These are phyloP conservation scores for Campylomormyrus tamandua DNA, from an alignment of 2,113 vertebrate species.

Conservation along the genomic window DNA sequence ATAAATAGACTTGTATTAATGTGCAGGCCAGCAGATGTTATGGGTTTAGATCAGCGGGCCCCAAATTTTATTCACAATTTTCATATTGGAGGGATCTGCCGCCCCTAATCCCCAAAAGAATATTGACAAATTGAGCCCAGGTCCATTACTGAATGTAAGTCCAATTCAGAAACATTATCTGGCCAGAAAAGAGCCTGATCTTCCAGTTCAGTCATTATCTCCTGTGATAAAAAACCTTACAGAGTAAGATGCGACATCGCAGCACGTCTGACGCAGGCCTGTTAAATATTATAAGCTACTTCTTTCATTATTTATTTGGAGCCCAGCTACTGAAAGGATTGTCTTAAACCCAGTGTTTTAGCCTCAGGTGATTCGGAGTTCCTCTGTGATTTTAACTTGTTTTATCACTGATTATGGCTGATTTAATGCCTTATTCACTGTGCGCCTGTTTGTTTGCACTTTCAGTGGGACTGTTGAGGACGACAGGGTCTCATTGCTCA, in stretches of 20 bases:
- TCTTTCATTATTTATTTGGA: not conserved
- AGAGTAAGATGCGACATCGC: not conserved
- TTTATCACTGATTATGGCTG: not conserved
- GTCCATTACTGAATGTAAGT: not conserved
- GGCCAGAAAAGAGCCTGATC: not conserved
- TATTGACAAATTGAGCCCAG: not conserved
- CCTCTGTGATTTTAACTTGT: not conserved
- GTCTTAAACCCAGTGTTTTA: not conserved
- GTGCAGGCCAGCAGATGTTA: not conserved
- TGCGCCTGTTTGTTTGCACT: not conserved
- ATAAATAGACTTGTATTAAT: not conserved
- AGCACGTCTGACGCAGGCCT: not conserved
- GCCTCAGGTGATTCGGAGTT: not conserved
- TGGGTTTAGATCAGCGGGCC: not conserved
- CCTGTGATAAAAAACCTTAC: not conserved
- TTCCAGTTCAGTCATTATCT: not conserved
- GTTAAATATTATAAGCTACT: slow-evolving; percentile 7
- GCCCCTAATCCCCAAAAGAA: not conserved
- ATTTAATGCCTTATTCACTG: not conserved
- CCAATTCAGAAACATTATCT: not conserved
- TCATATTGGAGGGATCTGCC: not conserved
- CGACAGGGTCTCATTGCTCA: not conserved
- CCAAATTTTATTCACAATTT: not conserved
- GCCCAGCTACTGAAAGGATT: not conserved
- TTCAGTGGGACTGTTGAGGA: not conserved